Conservation (phyloP, 2,113 vertebrate genomes). For the Nyctereutes procyonoides region DNA sequence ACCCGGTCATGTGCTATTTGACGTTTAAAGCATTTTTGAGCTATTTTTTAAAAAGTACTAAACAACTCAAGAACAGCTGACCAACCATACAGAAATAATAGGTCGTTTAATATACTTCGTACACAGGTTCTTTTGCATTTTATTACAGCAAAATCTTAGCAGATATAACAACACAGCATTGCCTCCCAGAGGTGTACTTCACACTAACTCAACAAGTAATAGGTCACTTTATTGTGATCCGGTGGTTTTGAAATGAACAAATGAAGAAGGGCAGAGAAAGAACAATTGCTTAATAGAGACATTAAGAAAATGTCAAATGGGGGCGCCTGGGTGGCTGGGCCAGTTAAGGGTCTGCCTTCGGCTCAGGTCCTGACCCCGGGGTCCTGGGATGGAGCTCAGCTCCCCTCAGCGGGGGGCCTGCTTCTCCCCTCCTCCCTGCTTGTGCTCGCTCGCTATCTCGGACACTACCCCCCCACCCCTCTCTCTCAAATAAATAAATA, state of each 20-base stretch:
- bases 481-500: too few species aligned
- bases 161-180: constrained; percentile 16
- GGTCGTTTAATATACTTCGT: not conserved
- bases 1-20: not conserved
- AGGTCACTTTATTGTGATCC: not conserved
- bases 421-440: too few species aligned
- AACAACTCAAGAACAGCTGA: not conserved
- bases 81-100: not conserved
- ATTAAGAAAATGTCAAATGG: constrained; percentile 56
- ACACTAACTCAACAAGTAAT: not conserved
- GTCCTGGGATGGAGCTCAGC: too few species aligned
- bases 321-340: too few species aligned
- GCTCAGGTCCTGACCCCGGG: too few species aligned
- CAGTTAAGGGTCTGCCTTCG: too few species aligned
- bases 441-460: too few species aligned
- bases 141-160: not conserved
- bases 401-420: too few species aligned
- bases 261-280: not conserved
- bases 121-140: not conserved
- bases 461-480: too few species aligned
- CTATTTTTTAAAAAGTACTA: not conserved
- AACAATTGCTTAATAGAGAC: constrained; percentile 30
- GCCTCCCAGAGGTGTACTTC: not conserved
- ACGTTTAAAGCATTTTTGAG: not conserved
- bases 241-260: not conserved